Evolutionary conservation across 2,113 vertebrate species (phyloP).

Genomic region (Pseudorasbora parva): DNA sequence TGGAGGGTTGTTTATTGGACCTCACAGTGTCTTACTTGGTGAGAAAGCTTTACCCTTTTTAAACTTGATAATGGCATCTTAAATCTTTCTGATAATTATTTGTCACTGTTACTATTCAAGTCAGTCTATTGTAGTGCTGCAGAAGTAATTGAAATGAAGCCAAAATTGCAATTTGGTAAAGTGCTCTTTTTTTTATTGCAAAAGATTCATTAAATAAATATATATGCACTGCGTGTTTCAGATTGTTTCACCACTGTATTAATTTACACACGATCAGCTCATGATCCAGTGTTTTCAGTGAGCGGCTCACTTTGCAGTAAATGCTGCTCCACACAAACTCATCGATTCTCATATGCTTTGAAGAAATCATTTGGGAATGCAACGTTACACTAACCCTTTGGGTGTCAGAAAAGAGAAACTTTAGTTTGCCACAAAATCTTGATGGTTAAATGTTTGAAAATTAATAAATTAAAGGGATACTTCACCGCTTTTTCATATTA

Average conservation of each 20-base stretch:
- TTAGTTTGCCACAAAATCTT: not conserved
- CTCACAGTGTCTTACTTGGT: constrained; percentile 98
- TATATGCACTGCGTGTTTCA: not conserved
- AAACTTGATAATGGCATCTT: not conserved
- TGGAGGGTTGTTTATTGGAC: constrained; percentile 99
- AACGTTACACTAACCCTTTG: not conserved
- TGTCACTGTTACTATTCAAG: not conserved
- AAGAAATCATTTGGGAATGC: not conserved
- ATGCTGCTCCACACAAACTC: not conserved
- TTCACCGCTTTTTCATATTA: too few species aligned
- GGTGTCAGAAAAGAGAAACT: not conserved
- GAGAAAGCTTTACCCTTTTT: constrained; percentile 59
- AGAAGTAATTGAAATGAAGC: not conserved
- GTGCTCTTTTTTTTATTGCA: not conserved
- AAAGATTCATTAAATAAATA: not conserved
- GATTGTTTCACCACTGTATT: not conserved
- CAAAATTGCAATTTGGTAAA: not conserved
- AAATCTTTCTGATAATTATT: not conserved
- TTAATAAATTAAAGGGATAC: too few species aligned
- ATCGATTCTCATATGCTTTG: not conserved
- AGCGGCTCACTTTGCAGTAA: not conserved
- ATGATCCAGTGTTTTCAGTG: not conserved
- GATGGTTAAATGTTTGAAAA: not conserved
- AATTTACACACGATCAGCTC: not conserved
- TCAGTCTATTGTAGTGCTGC: not conserved